Percentiles rank a stretch among this genome's conserved stretches.
phyloP scores from a whole-genome alignment of 2,888 invertebrate species.

The Ophion obscuratus region DNA sequence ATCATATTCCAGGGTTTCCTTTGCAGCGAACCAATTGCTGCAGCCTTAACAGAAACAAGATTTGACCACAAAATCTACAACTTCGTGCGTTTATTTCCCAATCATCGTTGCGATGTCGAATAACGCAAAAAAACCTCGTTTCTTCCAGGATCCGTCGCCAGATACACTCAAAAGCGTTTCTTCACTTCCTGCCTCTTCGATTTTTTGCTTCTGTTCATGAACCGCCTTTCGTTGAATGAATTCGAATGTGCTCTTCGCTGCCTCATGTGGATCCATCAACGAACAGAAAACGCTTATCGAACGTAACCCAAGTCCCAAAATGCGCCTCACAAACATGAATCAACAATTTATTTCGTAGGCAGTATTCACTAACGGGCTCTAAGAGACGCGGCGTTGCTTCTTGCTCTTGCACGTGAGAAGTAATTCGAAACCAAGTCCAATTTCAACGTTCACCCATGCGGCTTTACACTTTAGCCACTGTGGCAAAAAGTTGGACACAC shows the following conservation, averaged over 20 bases:
- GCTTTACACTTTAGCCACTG: not conserved
- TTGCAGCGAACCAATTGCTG: too few relatives aligned
- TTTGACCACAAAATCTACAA: too few relatives aligned
- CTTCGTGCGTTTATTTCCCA: too few relatives aligned
- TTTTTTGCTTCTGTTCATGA: not conserved
- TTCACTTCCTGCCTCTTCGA: not conserved
- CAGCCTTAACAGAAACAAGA: too few relatives aligned
- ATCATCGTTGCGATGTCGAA: too few relatives aligned
- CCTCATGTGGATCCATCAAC: not conserved
- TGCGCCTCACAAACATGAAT: not conserved
- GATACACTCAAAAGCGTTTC: not conserved
- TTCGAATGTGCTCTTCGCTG: not conserved
- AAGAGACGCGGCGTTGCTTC: not conserved
- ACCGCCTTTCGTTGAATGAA: not conserved
- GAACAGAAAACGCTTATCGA: too few relatives aligned
- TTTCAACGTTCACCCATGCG: not conserved
- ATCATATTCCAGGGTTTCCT: too few relatives aligned
- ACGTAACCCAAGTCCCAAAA: not conserved
- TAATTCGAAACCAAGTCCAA: not conserved
- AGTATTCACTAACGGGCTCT: not conserved
- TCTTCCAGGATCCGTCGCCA: not conserved
- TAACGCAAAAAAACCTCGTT: too few relatives aligned
- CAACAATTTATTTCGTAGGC: not conserved
- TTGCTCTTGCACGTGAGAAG: not conserved
- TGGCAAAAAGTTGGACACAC: too few relatives aligned